A percentile compares a stretch with the other conserved stretches of the same genome.
Conservation (phyloP, 2,797 vertebrate genomes). For the Podarcis lilfordi region DNA sequence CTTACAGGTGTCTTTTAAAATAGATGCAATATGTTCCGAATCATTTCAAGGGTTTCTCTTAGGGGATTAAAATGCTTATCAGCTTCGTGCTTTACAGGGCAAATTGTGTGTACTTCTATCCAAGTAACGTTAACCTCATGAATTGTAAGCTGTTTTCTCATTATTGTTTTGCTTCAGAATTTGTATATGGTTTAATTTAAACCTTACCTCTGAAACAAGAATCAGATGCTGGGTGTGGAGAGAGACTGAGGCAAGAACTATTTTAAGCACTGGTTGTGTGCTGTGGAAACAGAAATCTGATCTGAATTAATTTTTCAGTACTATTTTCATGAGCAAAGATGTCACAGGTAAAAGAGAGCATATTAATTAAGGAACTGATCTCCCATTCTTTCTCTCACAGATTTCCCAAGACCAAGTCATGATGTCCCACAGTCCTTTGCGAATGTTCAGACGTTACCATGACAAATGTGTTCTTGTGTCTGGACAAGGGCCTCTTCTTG, state of each 20-base stretch:
- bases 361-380: not conserved
- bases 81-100: not conserved
- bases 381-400: constrained; percentile 70
- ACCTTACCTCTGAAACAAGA: not conserved
- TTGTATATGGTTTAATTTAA: too few relatives aligned
- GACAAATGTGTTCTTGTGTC: constrained; percentile 89
- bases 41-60: not conserved
- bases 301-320: not conserved
- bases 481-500: constrained; percentile 88
- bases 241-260: not conserved
- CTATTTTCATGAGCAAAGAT: not conserved
- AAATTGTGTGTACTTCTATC: not conserved
- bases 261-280: not conserved
- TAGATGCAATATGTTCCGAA: not conserved
- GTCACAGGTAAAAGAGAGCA: not conserved
- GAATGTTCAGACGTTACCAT: constrained; percentile 85
- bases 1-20: not conserved
- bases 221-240: not conserved
- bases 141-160: not conserved
- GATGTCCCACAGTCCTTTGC: constrained; percentile 90
- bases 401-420: constrained; percentile 87
- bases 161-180: not conserved
- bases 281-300: not conserved
- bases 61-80: not conserved
- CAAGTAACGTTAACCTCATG: not conserved